Evolutionary conservation across 2,888 invertebrate genomes (phyloP).

Genomic region (Meiosimyza platycephala): DNA sequence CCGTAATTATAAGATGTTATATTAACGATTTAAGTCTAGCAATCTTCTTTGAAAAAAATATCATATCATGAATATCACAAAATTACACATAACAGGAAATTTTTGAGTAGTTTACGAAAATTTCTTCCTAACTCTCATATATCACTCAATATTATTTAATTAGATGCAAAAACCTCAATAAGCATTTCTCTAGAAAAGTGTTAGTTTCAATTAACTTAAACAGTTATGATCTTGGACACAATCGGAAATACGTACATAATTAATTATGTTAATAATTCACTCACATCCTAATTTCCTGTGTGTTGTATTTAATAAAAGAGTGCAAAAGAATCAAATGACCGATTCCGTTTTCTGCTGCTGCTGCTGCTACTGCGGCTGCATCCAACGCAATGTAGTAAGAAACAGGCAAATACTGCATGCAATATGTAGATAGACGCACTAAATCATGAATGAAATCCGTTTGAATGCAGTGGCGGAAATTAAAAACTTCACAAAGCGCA

Average conservation of each 20-base stretch:
- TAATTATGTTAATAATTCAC: slow-evolving; percentile 12
- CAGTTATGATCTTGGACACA: background rate
- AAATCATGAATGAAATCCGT: no score
- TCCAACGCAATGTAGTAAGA: slow-evolving; percentile 11
- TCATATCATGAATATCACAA: no score
- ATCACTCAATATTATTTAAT: no score
- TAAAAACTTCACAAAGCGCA: background rate
- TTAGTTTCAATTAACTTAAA: background rate
- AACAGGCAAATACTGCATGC: no score
- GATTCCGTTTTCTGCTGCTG: background rate
- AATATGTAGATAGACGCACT: no score
- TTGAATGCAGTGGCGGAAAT: background rate
- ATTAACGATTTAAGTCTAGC: no score
- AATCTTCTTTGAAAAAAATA: no score
- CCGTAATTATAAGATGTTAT: no score
- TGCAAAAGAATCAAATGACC: slow-evolving; percentile 19
- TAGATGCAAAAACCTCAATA: no score
- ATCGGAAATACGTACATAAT: slow-evolving; percentile 18
- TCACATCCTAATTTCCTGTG: slow-evolving; percentile 31
- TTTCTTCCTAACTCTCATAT: no score
- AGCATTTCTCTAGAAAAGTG: no score
- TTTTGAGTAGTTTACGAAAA: background rate
- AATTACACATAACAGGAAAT: background rate
- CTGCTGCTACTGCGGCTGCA: background rate
- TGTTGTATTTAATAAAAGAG: slow-evolving; percentile 5